Evolutionary conservation across 2,888 invertebrate genomes (phyloP), one percentile per base, ranked within the genome.

Genomic region (Drosophila formosana): DNA sequence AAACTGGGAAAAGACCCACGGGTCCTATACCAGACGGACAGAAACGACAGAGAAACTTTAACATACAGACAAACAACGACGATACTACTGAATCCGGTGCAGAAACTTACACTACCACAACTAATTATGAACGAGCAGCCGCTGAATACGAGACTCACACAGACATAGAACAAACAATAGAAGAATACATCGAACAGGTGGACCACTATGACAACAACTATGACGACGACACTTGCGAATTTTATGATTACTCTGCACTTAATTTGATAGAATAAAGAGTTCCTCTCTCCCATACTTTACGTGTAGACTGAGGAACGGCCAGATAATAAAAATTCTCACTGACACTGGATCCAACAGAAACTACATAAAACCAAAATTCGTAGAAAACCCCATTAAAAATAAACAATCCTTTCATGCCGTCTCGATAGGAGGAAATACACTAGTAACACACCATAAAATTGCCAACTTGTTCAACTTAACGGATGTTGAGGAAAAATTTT

Each of bases 191-290:
- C 11, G 47, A 47, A 11, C n/a, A 46, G 5, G 2, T 26, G n/a
- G 9, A n/a, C 46, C 9, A 45, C 8, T 25, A 25, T 13, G 39
- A 39, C 18, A 18, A 18, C 18, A 18, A 18, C 18, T 18, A 18
- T 18, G 18, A 18, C 18, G 18, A 18, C 18, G 18, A 18, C 18
- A 18, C 1, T 18, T 18, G 18, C 18, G 18, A 18, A 18, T 18
- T n/a, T n/a, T n/a, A n/a, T n/a, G 18, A 18, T n/a, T 3, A 49
- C n/a, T 13, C 49, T 18, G 32, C 13, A 7, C n/a, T 51, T 2
- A 34, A 51, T 51, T 51, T 51, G 37, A 25, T 51, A 51, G 51
- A 32, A 4, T 51, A 37, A 51, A 25, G 9, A 18, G 18, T 11
- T 51, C 37, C 37, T 51, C 51, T 8, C 25, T 37, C 18, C 23